Conservation (phyloP, 2,888 invertebrate species). For the Drosophila rubida region DNA sequence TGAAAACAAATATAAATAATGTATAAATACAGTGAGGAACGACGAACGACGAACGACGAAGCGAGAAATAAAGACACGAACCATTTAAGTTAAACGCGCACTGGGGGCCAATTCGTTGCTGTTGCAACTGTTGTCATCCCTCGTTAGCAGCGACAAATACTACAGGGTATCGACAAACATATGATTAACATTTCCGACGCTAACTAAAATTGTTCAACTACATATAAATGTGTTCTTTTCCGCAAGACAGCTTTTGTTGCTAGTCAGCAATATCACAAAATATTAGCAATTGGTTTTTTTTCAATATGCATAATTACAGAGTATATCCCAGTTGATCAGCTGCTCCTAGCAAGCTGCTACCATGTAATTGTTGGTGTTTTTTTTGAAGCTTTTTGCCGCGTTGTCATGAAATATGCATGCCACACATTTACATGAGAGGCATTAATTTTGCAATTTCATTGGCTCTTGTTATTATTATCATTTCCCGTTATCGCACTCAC, state of each 20-base stretch:
- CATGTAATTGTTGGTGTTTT: constrained; percentile 7
- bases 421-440: constrained; percentile 60
- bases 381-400: constrained; percentile 54
- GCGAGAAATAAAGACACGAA: constrained; percentile 57
- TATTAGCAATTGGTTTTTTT: no score
- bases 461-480: constrained; percentile 50
- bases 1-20: constrained; percentile 67
- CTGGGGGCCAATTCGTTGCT: constrained; percentile 34
- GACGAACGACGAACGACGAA: constrained; percentile 36
- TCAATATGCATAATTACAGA: background rate
- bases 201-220: no score
- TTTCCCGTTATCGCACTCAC: background rate
- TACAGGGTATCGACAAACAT: constrained; percentile 4
- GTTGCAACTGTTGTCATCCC: constrained; percentile 1
- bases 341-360: background rate
- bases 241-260: no score
- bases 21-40: constrained; percentile 62
- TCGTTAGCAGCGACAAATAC: constrained; percentile 5
- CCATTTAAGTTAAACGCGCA: constrained; percentile 70
- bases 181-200: background rate
- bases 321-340: background rate
- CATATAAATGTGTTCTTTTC: no score
- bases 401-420: constrained; percentile 70
- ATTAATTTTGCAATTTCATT: constrained; percentile 72
- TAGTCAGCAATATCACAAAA: no score